Evolutionary conservation across 2,888 invertebrate genomes (phyloP).

Genomic region (Dasypogon diadema): DNA sequence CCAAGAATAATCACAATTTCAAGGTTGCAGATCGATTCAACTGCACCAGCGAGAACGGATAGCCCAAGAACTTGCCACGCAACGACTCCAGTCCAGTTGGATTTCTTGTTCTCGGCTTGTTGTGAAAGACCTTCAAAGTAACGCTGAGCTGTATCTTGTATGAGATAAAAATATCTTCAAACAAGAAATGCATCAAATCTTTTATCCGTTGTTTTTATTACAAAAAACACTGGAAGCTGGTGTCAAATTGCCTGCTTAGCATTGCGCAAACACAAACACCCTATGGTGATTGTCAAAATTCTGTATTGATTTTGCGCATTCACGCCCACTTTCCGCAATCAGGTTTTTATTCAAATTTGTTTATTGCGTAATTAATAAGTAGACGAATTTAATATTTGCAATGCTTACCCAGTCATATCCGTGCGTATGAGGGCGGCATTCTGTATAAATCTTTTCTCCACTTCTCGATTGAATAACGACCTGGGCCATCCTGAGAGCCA

Average conservation of each 20-base stretch:
- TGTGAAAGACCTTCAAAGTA: not conserved
- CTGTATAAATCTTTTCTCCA: conserved; percentile 85
- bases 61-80: not conserved
- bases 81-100: not conserved
- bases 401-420: conserved; percentile 84
- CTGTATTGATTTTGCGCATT: conserved; percentile 45
- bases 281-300: conserved; percentile 15
- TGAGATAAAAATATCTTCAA: too few species aligned
- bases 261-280: not conserved
- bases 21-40: conserved; percentile 37
- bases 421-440: conserved; percentile 81
- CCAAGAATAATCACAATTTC: conserved; percentile 9
- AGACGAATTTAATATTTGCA: too few species aligned
- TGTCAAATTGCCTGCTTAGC: too few species aligned
- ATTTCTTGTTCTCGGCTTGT: not conserved
- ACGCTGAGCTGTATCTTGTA: too few species aligned
- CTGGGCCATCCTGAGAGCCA: conserved; percentile 89
- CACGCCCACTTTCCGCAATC: conserved; percentile 26
- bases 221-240: too few species aligned
- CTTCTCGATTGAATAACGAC: conserved; percentile 92
- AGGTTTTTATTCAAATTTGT: not conserved
- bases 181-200: not conserved
- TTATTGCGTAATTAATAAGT: conserved; percentile 37
- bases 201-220: not conserved
- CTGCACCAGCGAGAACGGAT: conserved; percentile 10